Evolutionary conservation across 2,113 vertebrate species (phyloP).

Genomic region (Callocephalon fimbriatum): DNA sequence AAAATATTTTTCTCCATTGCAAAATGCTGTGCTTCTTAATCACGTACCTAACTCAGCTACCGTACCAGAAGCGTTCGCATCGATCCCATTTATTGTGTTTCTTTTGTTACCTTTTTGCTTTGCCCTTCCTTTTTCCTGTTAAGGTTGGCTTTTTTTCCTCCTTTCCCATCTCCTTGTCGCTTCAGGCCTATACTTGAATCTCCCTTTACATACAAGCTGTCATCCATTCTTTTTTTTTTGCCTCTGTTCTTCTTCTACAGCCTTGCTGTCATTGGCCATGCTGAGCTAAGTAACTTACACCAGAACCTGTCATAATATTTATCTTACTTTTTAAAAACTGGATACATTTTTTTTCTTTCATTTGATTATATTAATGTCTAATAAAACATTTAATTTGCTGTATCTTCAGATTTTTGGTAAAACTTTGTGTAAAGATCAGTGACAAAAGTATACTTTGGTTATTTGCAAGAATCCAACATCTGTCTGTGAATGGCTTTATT

Average conservation of each 20-base stretch:
- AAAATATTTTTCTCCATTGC: not conserved
- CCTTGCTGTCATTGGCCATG: not conserved
- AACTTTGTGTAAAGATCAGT: not conserved
- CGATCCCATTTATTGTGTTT: not conserved
- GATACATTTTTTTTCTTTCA: not conserved
- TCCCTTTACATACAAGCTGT: not conserved
- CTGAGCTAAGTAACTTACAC: not conserved
- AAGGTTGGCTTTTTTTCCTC: not conserved
- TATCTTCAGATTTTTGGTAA: not conserved
- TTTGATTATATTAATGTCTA: not conserved
- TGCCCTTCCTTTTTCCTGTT: not conserved
- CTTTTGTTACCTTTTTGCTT: not conserved
- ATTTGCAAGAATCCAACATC: not conserved
- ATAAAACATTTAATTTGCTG: not conserved
- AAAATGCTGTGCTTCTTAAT: not conserved
- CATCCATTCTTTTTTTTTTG: not conserved
- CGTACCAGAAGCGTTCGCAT: rapidly evolving
- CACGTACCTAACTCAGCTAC: not conserved
- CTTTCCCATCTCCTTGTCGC: not conserved
- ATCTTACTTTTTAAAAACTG: not conserved
- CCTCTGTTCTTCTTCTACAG: not conserved
- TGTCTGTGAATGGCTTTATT: not conserved
- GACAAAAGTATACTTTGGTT: not conserved
- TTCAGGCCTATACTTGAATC: not conserved
- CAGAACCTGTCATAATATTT: not conserved